Evolutionary conservation across 2,888 invertebrate species (phyloP), one percentile per base, ranked within the genome.

Genomic region (Macrophya alboannulata): DNA sequence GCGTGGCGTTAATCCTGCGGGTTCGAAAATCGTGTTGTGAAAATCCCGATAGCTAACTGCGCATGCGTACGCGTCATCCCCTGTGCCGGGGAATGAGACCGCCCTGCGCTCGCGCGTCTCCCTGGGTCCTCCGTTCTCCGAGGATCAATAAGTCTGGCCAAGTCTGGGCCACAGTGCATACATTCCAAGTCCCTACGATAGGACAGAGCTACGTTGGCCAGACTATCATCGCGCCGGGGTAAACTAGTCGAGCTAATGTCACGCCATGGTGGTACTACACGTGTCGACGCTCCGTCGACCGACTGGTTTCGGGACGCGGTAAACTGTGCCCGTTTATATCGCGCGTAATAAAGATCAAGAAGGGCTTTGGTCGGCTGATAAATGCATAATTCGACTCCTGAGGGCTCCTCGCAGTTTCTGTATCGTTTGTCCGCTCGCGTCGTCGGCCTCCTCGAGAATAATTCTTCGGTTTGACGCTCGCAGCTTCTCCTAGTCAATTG

Each of bases 101-200:
- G 77, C 31, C 43, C 77, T 21, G 81, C 81, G 81, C 81, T 51
- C 25, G 81, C 81, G 81, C 59, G 59, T 40, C 37, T 15, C n/a
- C 62, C 37, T 74, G 43, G 17, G 45, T 81, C 62, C 79, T 81
- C 59, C 17, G 77, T 77, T 55, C 62, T 40, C 81, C 40, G 51
- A 40, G 62, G 81, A 81, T 81, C 81, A 81, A 81, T 81, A 81
- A 81, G 81, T 81, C 81, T 51, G 59, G 81, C 37, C 51, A 55
- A 77, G 77, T 77, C 77, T 51, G 77, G 77, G 51, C 17, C 77
- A 55, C 31, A 55, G 55, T 55, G 5, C 55, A 51, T 31, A 77
- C 77, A 77, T 77, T 77, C 77, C 77, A 77, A 8, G 55, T 74
- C 45, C 45, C 72, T 12, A 25, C 72, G 43, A 74, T 74, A 25